Evolutionary conservation across 1,140 invertebrate genomes (phyloP).

Genomic region (Macrotrachela quadricornifera): DNA sequence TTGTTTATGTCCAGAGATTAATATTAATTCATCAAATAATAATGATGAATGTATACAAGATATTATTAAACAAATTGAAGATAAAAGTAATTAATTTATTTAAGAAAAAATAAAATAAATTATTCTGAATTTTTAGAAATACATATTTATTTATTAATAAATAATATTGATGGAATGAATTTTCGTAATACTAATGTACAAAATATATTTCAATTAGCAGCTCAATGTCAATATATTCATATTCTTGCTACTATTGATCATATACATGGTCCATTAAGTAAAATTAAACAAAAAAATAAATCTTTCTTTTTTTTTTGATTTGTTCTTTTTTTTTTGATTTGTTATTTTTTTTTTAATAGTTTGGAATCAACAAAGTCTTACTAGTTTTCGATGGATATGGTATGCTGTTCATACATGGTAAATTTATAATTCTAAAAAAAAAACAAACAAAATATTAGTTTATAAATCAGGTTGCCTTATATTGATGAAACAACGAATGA

Average conservation of each 20-base stretch:
- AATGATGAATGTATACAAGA: too few species aligned
- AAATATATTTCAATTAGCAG: conserved; percentile 46
- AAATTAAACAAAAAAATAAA: conserved; percentile 24
- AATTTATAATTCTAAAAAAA: conserved; percentile 50
- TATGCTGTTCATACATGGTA: conserved; percentile 57
- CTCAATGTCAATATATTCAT: conserved; percentile 50
- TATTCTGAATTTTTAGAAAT: conserved; percentile 11
- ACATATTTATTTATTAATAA: conserved; percentile 49
- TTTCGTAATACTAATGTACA: conserved; percentile 53
- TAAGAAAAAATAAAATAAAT: not conserved
- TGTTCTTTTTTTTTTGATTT: too few species aligned
- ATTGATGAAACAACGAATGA: too few species aligned
- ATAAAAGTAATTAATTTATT: conserved; percentile 11
- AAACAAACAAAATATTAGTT: too few species aligned
- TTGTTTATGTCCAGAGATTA: not conserved
- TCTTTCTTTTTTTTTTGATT: not conserved
- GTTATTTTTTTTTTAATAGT: conserved; percentile 40
- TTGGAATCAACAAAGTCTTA: conserved; percentile 62
- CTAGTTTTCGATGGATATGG: conserved; percentile 65
- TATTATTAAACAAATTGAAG: conserved; percentile 7
- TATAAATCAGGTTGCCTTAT: too few species aligned
- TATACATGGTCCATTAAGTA: conserved; percentile 67
- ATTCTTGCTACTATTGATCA: conserved; percentile 68
- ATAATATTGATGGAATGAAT: conserved; percentile 67
- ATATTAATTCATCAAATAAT: not conserved